Evolutionary conservation across 2,888 invertebrate genomes (phyloP), one percentile per base, ranked within the genome.

Genomic region (Leistus spinibarbis): DNA sequence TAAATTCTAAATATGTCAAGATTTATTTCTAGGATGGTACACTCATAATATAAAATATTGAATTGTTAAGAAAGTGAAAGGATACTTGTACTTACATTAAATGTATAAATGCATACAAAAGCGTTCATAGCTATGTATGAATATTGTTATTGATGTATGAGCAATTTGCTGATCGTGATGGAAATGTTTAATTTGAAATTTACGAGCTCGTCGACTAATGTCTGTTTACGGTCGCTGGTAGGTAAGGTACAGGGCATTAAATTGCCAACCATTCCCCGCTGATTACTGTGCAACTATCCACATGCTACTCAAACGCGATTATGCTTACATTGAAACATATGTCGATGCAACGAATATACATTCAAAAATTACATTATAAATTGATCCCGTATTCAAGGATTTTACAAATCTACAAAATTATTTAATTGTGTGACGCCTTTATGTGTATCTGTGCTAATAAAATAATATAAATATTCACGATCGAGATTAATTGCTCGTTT

Each of bases 151-250:
- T 66, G 66, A 40, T 54, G 66, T 66, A 53, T 40, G 66, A 40
- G 53, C 66, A 66, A 66, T 66, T 66, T 40, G 24, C 66, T 2
- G 53, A 22, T 53, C 66, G 66, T 66, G 66, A 66, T 65, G 65
- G 65, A 65, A 65, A 65, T 66, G 66, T 66, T 66, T 66, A 40
- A 66, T 66, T 66, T 66, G 40, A 66, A 54, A 66, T 66, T 66
- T 66, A 66, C 64, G 64, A 64, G 64, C 64, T 64, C 64, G 64
- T 64, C 24, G n/a, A 64, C 64, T 64, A 64, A 64, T 64, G 13
- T 64, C 64, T 64, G 64, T 64, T 64, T 64, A 64, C 23, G 64
- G 19, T 24, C 24, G 20, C 16, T 9, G 56, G 3, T n/a, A 57
- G n/a, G n/a, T n/a, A n/a, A n/a, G n/a, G 57, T 60, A 60, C 60